A percentile compares a stretch with the other conserved stretches of the same genome.
Evolutionary conservation across 2,113 vertebrate genomes (phyloP).

Genomic region (Motacilla tschutschensis): DNA sequence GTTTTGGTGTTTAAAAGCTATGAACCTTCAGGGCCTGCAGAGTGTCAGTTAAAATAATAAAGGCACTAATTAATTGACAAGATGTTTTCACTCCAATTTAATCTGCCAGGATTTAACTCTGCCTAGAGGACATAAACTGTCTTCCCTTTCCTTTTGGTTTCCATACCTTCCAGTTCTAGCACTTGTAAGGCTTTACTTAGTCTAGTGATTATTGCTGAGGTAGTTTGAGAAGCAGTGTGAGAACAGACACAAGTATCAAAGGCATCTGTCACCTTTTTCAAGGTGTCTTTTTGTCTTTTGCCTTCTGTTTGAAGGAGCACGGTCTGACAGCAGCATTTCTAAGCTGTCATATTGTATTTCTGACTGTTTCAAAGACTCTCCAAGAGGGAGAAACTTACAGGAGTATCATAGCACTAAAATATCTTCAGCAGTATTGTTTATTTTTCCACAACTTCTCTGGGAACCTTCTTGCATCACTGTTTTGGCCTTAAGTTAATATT

Average conservation of each 20-base stretch:
- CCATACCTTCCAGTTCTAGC: not conserved
- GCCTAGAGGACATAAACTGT: slow-evolving; percentile 38
- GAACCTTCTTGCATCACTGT: not conserved
- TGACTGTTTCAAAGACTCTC: not conserved
- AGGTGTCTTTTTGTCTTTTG: not conserved
- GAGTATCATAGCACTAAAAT: not conserved
- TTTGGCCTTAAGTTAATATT: not conserved
- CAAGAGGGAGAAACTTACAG: not conserved
- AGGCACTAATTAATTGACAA: slow-evolving; percentile 52
- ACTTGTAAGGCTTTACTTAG: not conserved
- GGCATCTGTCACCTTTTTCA: not conserved
- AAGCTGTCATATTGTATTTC: not conserved
- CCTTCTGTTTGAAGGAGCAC: not conserved
- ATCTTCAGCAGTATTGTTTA: not conserved
- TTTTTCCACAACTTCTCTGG: not conserved
- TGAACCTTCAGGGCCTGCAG: not conserved
- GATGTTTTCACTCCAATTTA: slow-evolving; percentile 49
- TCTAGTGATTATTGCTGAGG: not conserved
- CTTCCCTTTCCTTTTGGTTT: slow-evolving; percentile 11
- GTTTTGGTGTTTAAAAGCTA: not conserved
- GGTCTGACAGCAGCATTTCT: not conserved
- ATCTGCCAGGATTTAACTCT: slow-evolving; percentile 34
- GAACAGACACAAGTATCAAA: not conserved
- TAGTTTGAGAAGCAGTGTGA: not conserved
- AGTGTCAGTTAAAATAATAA: slow-evolving; percentile 42